A percentile compares a stretch with the other conserved stretches of the same genome.
phyloP scores from a whole-genome alignment of 2,888 invertebrate genomes.

The Criorhina ranunculi region DNA sequence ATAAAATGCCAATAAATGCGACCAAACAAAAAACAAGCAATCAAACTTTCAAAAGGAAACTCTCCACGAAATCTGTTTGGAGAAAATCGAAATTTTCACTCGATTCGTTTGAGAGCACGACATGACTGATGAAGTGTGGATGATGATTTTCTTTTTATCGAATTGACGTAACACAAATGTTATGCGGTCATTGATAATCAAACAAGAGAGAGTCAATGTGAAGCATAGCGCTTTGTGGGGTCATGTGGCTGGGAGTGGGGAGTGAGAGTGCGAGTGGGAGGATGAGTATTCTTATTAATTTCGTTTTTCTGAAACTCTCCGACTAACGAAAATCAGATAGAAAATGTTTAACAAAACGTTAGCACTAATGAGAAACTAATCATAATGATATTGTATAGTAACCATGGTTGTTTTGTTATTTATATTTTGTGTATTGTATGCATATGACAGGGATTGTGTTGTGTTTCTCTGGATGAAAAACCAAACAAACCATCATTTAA shows the following conservation, averaged over 20 bases:
- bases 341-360: conserved; percentile 21
- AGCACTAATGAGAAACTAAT: conserved; percentile 46
- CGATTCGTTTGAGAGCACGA: conserved; percentile 48
- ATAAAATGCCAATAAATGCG: conserved; percentile 17
- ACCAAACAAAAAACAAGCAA: conserved; percentile 2
- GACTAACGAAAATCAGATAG: conserved; percentile 33
- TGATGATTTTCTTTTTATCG: conserved; percentile 65
- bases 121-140: conserved; percentile 9
- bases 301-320: conserved; percentile 33
- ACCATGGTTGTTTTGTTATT: conserved; percentile 56
- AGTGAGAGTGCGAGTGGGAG: no score
- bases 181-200: conserved; percentile 78
- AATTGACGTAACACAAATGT: conserved; percentile 78
- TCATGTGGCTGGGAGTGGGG: background rate
- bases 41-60: conserved; percentile 1
- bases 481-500: conserved; percentile 61
- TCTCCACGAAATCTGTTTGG: conserved; percentile 55
- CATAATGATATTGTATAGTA: conserved; percentile 63
- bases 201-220: background rate
- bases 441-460: conserved; percentile 54
- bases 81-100: conserved; percentile 55
- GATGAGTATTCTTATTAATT: conserved; percentile 26
- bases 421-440: conserved; percentile 47
- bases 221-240: conserved; percentile 19
- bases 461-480: conserved; percentile 35